Evolutionary conservation across 2,113 vertebrate species (phyloP).

Genomic region (Rhinogobius similis): DNA sequence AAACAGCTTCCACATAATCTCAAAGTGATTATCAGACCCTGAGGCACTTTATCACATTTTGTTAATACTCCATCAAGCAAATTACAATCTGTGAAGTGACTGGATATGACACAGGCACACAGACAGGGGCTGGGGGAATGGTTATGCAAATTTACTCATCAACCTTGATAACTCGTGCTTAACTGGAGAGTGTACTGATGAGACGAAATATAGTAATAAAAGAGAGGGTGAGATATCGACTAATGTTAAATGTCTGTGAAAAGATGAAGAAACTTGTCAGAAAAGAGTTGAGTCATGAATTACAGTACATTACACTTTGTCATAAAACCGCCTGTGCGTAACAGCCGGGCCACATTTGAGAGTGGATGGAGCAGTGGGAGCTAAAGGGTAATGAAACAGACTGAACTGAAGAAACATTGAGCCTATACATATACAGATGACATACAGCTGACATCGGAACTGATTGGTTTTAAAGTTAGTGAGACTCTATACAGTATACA

Average conservation of each 20-base stretch:
- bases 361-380: background rate
- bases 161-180: constrained; percentile 45
- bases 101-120: constrained; percentile 23
- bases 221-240: constrained; percentile 6
- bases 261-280: constrained; percentile 16
- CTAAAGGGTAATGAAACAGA: background rate
- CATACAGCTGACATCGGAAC: too few relatives aligned
- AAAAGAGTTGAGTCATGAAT: constrained; percentile 18
- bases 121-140: constrained; percentile 22
- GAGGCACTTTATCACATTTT: constrained; percentile 23
- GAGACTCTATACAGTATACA: too few relatives aligned
- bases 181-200: constrained; percentile 1
- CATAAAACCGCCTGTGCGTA: constrained; percentile 29
- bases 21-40: constrained; percentile 18
- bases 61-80: constrained; percentile 57
- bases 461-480: too few relatives aligned
- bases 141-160: constrained; percentile 49
- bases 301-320: constrained; percentile 17
- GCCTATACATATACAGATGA: too few relatives aligned
- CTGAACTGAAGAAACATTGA: background rate
- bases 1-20: constrained; percentile 11
- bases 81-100: constrained; percentile 58
- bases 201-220: constrained; percentile 39
- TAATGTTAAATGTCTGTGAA: constrained; percentile 27
- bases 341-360: constrained; percentile 13